phyloP scores from a whole-genome alignment of 2,113 vertebrate species.

The Etheostoma spectabile region DNA sequence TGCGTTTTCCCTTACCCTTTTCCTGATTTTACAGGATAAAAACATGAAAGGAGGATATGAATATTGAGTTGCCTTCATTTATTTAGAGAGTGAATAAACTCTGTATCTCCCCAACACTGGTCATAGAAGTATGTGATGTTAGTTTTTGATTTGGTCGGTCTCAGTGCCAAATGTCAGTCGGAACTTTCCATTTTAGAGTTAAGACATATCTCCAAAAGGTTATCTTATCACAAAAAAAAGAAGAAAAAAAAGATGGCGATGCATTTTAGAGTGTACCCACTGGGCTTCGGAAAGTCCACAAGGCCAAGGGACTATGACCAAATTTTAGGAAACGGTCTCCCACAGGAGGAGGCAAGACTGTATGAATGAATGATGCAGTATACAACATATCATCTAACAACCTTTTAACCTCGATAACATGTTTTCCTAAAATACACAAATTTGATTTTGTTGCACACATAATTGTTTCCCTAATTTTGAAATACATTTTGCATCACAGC shows the following conservation, averaged over 20 bases:
- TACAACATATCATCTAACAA: slow-evolving; percentile 22
- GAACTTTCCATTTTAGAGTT: background rate
- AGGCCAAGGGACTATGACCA: background rate
- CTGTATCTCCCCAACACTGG: too few species aligned
- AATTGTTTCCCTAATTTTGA: background rate
- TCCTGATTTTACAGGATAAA: too few species aligned
- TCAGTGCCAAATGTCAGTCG: background rate
- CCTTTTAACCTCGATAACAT: slow-evolving; percentile 7
- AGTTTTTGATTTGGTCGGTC: background rate
- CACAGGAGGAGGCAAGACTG: background rate
- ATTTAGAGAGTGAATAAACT: too few species aligned
- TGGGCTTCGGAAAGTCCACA: background rate
- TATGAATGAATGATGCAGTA: slow-evolving; percentile 5
- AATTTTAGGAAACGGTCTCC: background rate
- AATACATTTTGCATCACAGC: slow-evolving; percentile 28
- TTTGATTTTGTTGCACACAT: background rate
- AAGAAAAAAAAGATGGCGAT: background rate
- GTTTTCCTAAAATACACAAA: slow-evolving; percentile 11
- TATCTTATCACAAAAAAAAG: background rate
- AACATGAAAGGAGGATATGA: too few species aligned
- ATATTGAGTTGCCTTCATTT: too few species aligned
- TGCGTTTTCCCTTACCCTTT: too few species aligned
- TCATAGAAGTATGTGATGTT: background rate
- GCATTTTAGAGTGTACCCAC: slow-evolving; percentile 9
- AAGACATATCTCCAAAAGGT: slow-evolving; percentile 6